A percentile compares a stretch with the other conserved stretches of the same genome.
Evolutionary conservation across 2,113 vertebrate genomes (phyloP).

Genomic region (Sylvia atricapilla): DNA sequence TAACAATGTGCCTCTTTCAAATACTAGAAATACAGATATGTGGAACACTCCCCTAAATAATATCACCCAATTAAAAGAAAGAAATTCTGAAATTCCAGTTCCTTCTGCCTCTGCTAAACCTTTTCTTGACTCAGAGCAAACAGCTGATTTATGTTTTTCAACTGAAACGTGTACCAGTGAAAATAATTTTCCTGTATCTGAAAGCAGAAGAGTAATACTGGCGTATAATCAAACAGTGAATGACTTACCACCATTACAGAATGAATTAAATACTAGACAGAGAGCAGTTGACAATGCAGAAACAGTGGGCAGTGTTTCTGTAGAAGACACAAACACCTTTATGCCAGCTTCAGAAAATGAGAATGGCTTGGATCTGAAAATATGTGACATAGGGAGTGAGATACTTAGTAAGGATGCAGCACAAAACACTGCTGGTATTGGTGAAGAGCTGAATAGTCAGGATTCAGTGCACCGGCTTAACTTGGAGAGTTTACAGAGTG

Average conservation of each 20-base stretch:
- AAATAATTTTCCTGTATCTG: conserved; percentile 44
- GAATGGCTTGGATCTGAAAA: conserved; percentile 52
- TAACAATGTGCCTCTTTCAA: conserved; percentile 17
- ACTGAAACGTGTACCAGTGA: not conserved
- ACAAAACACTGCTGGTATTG: not conserved
- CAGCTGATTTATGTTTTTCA: not conserved
- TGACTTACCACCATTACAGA: conserved; percentile 47
- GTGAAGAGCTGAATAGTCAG: conserved; percentile 1
- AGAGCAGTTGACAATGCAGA: not conserved
- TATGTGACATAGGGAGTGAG: not conserved
- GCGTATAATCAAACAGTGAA: conserved; percentile 37
- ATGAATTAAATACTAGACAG: not conserved
- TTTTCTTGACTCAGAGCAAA: not conserved
- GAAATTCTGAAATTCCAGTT: not conserved
- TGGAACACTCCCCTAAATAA: conserved; percentile 40
- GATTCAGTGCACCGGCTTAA: conserved; percentile 50
- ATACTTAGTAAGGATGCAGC: not conserved
- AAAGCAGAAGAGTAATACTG: conserved; percentile 30
- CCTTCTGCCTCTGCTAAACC: not conserved
- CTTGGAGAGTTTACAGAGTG: conserved; percentile 3
- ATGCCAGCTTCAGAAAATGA: conserved; percentile 31
- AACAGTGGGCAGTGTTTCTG: not conserved
- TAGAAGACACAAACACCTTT: conserved; percentile 50
- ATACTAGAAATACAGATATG: not conserved
- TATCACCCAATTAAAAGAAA: not conserved